A percentile compares a stretch with the other conserved stretches of the same genome.
phyloP scores from a whole-genome alignment of 2,888 invertebrate species.

The Drosophila paramelanica region DNA sequence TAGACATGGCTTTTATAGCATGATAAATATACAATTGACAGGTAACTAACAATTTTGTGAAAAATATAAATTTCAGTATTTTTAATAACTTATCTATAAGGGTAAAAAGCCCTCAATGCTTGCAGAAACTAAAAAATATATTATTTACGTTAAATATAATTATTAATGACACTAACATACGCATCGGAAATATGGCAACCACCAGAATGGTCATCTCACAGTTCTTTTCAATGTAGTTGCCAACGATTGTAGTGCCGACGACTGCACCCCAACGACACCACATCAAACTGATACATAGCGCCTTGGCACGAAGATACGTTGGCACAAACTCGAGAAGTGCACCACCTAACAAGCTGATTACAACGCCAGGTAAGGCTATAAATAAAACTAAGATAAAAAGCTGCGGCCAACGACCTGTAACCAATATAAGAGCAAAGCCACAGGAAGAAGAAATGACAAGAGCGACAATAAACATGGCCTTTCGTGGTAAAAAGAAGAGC shows the following conservation, averaged over 20 bases:
- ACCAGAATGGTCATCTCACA: conserved; percentile 51
- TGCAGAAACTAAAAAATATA: conserved; percentile 26
- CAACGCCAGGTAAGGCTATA: conserved; percentile 54
- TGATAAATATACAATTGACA: too few relatives aligned
- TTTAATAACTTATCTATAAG: neutral
- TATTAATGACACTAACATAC: conserved; percentile 31
- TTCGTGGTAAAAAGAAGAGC: conserved; percentile 50
- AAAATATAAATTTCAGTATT: neutral
- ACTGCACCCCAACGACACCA: conserved; percentile 63
- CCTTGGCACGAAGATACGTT: conserved; percentile 60
- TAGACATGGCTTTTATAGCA: too few relatives aligned
- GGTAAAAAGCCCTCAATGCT: conserved; percentile 41
- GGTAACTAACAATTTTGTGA: neutral
- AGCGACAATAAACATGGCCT: conserved; percentile 47
- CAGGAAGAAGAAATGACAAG: conserved; percentile 43
- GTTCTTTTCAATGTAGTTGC: conserved; percentile 35
- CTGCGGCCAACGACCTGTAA: conserved; percentile 19
- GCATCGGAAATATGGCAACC: conserved; percentile 49
- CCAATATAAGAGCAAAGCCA: conserved; percentile 49
- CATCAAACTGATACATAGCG: conserved; percentile 65
- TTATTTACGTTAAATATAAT: neutral
- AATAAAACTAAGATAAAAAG: conserved; percentile 47
- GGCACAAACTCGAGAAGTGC: conserved; percentile 64
- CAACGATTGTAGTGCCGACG: conserved; percentile 50
- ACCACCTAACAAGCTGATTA: conserved; percentile 58